Conservation (phyloP, 2,113 vertebrate genomes). For the Oncorhynchus mykiss region DNA sequence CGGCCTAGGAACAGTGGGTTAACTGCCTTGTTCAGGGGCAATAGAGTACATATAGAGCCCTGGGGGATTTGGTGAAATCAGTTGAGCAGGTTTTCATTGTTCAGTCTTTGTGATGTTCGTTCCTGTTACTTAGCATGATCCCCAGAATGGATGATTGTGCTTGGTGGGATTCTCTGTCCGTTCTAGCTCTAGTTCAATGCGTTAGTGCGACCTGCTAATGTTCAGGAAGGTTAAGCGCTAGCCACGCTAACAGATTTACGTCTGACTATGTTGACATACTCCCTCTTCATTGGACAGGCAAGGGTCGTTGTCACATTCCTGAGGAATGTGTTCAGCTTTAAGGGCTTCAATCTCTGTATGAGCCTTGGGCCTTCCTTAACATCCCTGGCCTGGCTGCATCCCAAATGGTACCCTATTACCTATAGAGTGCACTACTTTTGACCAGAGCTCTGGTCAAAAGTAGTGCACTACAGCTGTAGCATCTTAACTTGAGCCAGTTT, state of each 20-base stretch:
- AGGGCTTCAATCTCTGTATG: conserved; percentile 5
- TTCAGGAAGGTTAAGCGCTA: no score
- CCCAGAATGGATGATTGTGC: not conserved
- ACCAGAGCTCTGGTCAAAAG: no score
- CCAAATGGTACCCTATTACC: not conserved
- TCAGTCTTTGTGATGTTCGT: not conserved
- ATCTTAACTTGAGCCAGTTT: no score
- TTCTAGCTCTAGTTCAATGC: no score
- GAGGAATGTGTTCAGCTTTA: conserved; percentile 18
- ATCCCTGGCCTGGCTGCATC: conserved; percentile 17
- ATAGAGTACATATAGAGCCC: not conserved
- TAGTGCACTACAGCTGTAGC: no score
- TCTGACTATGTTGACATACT: not conserved
- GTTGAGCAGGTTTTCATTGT: not conserved
- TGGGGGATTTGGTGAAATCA: not conserved
- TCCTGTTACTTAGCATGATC: not conserved
- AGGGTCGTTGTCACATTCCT: conserved; percentile 35
- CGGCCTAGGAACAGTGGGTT: no score
- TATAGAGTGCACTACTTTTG: no score
- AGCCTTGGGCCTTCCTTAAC: conserved; percentile 14
- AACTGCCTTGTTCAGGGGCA: no score
- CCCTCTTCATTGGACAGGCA: conserved; percentile 27
- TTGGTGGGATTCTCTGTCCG: not conserved
- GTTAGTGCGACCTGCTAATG: no score
- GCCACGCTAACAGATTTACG: no score